Conservation (phyloP, 2,113 vertebrate species). For the Scopus umbretta region DNA sequence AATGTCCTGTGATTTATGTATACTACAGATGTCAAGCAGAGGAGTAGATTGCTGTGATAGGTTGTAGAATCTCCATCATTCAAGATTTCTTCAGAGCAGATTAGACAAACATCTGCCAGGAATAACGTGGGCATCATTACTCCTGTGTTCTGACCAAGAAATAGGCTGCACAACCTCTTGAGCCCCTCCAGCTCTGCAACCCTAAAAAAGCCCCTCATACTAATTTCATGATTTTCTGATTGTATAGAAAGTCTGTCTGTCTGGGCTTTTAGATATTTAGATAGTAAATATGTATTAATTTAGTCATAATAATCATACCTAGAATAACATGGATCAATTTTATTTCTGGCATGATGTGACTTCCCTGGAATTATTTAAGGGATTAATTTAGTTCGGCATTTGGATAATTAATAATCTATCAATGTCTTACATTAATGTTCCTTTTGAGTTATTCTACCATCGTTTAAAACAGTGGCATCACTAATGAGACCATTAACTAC, state of each 20-base stretch:
- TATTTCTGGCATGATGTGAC: not conserved
- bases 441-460: constrained; percentile 59
- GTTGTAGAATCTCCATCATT: not conserved
- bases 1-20: not conserved
- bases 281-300: not conserved
- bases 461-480: constrained; percentile 54
- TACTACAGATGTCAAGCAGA: not conserved
- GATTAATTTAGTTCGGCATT: not conserved
- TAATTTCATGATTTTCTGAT: not conserved
- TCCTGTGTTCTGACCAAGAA: not conserved
- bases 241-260: not conserved
- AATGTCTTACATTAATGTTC: constrained; percentile 18
- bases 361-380: not conserved
- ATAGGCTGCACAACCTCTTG: not conserved
- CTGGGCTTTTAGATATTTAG: not conserved
- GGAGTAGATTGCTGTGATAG: not conserved
- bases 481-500: constrained; percentile 64
- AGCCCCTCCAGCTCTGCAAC: not conserved
- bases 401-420: constrained; percentile 60
- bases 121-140: not conserved
- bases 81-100: not conserved
- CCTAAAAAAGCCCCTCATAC: not conserved
- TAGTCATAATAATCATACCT: constrained; percentile 23
- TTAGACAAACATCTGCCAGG: not conserved
- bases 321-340: not conserved